Conservation (phyloP, 2,888 invertebrate species). For the Arenicola marina region DNA sequence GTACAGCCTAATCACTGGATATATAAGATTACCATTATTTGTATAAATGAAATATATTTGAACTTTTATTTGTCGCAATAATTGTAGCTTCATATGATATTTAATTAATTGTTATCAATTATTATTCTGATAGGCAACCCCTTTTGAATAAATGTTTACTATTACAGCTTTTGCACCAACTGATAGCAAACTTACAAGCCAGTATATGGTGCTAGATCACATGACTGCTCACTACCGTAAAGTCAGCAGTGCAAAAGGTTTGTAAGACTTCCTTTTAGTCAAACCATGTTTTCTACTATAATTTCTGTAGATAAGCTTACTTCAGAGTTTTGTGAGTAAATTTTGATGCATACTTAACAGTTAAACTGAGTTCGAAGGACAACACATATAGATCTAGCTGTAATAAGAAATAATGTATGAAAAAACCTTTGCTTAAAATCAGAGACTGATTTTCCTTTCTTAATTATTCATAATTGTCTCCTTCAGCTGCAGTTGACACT, state of each 20-base stretch:
- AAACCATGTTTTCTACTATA: background rate
- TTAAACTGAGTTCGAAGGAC: background rate
- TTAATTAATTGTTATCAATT: no score
- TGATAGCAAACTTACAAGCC: conserved; percentile 52
- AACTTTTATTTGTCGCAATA: background rate
- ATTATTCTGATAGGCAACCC: background rate
- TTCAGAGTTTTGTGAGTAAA: background rate
- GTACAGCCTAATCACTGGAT: background rate
- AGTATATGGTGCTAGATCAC: conserved; percentile 55
- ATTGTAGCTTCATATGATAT: no score
- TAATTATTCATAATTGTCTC: background rate
- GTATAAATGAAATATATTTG: background rate
- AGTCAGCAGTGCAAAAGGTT: conserved; percentile 49
- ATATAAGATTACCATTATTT: background rate
- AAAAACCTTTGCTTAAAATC: background rate
- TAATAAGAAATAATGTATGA: no score
- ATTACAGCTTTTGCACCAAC: conserved; percentile 50
- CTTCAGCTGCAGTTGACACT: conserved; percentile 27
- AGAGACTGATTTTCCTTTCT: background rate
- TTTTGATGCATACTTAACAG: background rate
- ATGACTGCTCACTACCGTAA: conserved; percentile 59
- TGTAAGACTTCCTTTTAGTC: background rate
- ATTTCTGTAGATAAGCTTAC: background rate
- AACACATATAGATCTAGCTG: no score
- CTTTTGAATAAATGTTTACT: background rate